Conservation (phyloP, 1,140 invertebrate genomes). For the Chironomus tepperi region DNA sequence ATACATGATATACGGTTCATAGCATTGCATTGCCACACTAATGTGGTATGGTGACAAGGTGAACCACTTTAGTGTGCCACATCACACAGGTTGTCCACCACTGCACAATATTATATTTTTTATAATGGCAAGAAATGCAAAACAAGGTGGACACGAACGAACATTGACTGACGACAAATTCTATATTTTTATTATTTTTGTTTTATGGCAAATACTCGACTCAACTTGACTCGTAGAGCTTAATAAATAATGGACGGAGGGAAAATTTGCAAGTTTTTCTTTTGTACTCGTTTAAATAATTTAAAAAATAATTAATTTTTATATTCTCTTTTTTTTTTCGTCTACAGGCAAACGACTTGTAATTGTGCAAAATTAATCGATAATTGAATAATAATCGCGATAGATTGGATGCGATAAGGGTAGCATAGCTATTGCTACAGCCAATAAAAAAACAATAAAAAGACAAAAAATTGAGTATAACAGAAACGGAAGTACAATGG, state of each 20-base stretch:
- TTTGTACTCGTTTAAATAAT: neutral
- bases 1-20: too few relatives aligned
- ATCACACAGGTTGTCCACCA: too few relatives aligned
- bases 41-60: too few relatives aligned
- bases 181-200: too few relatives aligned
- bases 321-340: neutral
- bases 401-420: neutral
- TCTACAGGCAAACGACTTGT: neutral
- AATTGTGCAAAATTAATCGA: neutral
- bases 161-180: neutral
- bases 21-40: too few relatives aligned
- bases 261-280: neutral
- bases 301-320: neutral
- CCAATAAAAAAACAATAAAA: too few relatives aligned
- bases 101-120: neutral
- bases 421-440: too few relatives aligned
- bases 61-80: too few relatives aligned
- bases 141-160: slow-evolving; percentile 9
- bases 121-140: neutral
- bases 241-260: neutral
- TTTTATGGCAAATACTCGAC: too few relatives aligned
- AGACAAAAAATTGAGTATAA: too few relatives aligned
- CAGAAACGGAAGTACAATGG: neutral
- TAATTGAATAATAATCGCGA: slow-evolving; percentile 1
- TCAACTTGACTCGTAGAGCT: too few relatives aligned